A percentile compares a stretch with the other conserved stretches of the same genome.
Conservation (phyloP, 2,888 invertebrate species). For the Drosophila mimica region DNA sequence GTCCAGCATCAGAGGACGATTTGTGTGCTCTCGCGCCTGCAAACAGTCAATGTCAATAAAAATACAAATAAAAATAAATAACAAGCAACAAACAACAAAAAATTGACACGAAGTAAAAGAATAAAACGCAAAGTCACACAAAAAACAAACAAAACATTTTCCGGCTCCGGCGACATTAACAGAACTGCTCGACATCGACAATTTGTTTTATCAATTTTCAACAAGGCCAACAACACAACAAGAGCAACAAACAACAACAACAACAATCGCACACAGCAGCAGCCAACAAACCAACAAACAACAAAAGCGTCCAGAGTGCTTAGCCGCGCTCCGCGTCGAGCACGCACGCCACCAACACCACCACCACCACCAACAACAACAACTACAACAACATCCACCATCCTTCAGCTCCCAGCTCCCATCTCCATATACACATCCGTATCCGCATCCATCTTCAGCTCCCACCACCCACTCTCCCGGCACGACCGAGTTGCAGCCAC, state of each 20-base stretch:
- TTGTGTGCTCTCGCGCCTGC: conserved; percentile 41
- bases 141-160: conserved; percentile 82
- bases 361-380: conserved; percentile 21
- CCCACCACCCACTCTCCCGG: conserved; percentile 36
- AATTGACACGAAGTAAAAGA: conserved; percentile 37
- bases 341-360: conserved; percentile 67
- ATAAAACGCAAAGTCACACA: conserved; percentile 68
- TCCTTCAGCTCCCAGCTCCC: conserved; percentile 40
- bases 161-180: conserved; percentile 83
- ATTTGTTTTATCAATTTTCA: conserved; percentile 83
- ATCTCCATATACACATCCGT: conserved; percentile 38
- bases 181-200: conserved; percentile 83
- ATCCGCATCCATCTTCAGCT: conserved; percentile 51
- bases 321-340: conserved; percentile 67
- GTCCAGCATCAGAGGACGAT: conserved; percentile 56
- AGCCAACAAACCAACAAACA: conserved; percentile 66
- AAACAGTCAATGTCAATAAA: conserved; percentile 63
- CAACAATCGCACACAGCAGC: conserved; percentile 46
- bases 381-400: conserved; percentile 48
- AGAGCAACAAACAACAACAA: conserved; percentile 46
- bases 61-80: conserved; percentile 22
- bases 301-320: conserved; percentile 78
- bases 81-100: background rate
- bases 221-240: conserved; percentile 69
- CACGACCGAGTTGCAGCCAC: conserved; percentile 18